Evolutionary conservation across 2,113 vertebrate genomes (phyloP).

Genomic region (Gallinago undulata): DNA sequence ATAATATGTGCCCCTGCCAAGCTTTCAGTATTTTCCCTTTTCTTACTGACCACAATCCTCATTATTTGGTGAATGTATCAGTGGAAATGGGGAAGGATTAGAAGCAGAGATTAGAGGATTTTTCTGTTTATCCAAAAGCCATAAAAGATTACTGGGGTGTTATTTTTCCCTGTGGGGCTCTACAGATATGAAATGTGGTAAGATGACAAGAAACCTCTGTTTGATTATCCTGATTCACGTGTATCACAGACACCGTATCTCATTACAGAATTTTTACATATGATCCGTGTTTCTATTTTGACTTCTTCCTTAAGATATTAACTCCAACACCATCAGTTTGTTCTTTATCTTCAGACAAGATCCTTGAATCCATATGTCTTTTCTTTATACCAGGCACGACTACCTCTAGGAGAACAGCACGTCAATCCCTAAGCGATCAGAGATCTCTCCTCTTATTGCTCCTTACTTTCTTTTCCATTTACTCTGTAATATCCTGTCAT

Average conservation of each 20-base stretch:
- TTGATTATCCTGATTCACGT: background rate
- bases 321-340: background rate
- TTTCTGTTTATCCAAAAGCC: background rate
- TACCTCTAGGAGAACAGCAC: background rate
- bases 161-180: background rate
- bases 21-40: background rate
- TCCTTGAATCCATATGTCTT: background rate
- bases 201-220: background rate
- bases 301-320: background rate
- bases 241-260: background rate
- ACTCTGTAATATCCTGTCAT: background rate
- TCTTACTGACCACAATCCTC: background rate
- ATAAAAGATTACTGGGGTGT: background rate
- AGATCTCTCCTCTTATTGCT: background rate
- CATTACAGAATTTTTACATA: background rate
- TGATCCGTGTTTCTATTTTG: background rate
- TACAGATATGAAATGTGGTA: rapidly evolving
- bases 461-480: background rate
- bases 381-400: background rate
- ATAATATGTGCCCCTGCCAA: background rate
- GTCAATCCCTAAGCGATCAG: background rate
- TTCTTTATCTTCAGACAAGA: background rate
- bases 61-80: background rate
- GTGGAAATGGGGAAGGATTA: background rate
- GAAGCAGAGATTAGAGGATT: background rate